Evolutionary conservation across 1,140 invertebrate species (phyloP), one percentile per base, ranked within the genome.

Genomic region (Panagrolaimus sp.): DNA sequence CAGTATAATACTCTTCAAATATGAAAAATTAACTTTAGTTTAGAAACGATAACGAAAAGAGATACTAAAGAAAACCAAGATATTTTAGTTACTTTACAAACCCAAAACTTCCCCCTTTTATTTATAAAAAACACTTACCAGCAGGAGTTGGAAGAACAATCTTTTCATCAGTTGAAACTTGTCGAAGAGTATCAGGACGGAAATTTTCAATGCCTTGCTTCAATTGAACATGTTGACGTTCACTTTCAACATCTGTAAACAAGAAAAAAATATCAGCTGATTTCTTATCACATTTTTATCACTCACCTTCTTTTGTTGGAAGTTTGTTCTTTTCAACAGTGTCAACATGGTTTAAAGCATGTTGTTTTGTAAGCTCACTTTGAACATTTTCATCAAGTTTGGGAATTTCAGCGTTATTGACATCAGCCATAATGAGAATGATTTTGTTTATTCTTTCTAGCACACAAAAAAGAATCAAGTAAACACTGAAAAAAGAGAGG

Each of bases 291-390:
- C n/a, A 38, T 38, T 38, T 2, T 38, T 24, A 47, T 58, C 17
- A n/a, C 69, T 44, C 4, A 73, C 71, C 71, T 65, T 73, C 64
- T 32, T 73, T 73, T 15, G 72, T 73, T 43, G 72, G 72, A 8
- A 73, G 48, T 15, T 74, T 65, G 62, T 73, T 73, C 71, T 73
- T 73, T 26, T 73, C 72, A n/a, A 62, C 21, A 6, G 67, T 68
- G 17, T 67, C 62, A 47, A 73, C 72, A 65, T 73, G 72, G 44
- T 73, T 73, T 1, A 73, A 48, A 14, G 45, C 45, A 15, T 44
- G 52, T 10, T 48, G 44, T 43, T 64, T 43, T 32, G 71, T 62
- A 9, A 73, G 72, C 44, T 73, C 72, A 15, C 43, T 63, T 47
- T 73, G 63, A 38, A 73, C 38, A 15, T 71, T 71, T n/a, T 62